Conservation (phyloP, 2,113 vertebrate genomes). For the Zosterops hypoxanthus region DNA sequence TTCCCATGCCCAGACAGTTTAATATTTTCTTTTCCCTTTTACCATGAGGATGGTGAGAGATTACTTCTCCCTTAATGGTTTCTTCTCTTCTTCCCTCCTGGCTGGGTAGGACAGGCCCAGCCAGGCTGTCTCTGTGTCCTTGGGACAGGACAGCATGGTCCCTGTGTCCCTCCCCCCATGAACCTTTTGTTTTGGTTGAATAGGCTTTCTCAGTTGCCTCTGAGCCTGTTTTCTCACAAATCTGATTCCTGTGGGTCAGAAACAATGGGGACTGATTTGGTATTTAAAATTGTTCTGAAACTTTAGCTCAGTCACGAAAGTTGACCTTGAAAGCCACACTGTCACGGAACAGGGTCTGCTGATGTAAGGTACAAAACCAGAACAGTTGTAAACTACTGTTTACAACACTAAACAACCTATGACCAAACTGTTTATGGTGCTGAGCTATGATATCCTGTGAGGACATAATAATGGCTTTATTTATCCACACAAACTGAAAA, state of each 20-base stretch:
- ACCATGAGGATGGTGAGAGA: neutral
- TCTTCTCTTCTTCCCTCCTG: neutral
- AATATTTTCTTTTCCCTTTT: neutral
- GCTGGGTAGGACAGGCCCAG: neutral
- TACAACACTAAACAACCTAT: neutral
- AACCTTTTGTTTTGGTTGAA: neutral
- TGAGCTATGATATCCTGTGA: neutral
- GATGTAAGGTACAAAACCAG: neutral
- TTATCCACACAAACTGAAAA: neutral
- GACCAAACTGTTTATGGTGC: neutral
- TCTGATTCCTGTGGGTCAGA: neutral
- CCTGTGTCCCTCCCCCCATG: fast-evolving
- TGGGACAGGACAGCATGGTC: neutral
- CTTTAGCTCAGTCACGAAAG: neutral
- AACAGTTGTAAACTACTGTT: neutral
- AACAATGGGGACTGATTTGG: neutral
- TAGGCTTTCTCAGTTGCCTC: neutral
- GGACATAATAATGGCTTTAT: neutral
- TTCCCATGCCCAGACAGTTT: neutral
- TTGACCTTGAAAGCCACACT: neutral
- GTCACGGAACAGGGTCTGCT: neutral
- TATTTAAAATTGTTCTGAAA: neutral
- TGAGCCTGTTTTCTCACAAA: neutral
- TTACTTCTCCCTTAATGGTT: neutral
- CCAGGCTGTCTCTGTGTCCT: neutral